These are phyloP conservation scores for Hoplodrina ambigua DNA, from an alignment of 2,888 invertebrate genomes.

Conservation along the genomic window DNA sequence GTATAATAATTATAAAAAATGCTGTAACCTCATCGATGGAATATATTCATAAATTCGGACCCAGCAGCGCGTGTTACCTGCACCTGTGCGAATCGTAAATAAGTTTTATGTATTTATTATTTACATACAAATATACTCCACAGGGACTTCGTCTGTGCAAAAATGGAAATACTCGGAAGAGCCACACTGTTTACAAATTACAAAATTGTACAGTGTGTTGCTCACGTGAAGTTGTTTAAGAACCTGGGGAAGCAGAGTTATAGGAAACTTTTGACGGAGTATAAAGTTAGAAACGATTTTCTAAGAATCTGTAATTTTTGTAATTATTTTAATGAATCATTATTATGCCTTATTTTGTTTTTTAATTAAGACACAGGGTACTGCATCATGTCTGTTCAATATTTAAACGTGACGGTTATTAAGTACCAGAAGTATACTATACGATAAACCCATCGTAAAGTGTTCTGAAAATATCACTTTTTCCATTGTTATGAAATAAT, in stretches of 20 bases:
- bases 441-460: neutral
- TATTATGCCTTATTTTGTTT: neutral
- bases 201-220: slow-evolving; percentile 34
- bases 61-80: slow-evolving; percentile 59
- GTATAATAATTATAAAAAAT: slow-evolving; percentile 43
- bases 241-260: slow-evolving; percentile 11
- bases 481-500: slow-evolving; percentile 1
- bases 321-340: slow-evolving; percentile 6
- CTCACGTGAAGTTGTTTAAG: slow-evolving; percentile 38
- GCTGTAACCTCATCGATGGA: slow-evolving; percentile 38
- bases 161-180: slow-evolving; percentile 55
- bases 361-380: slow-evolving; percentile 13
- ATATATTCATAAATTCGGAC: slow-evolving; percentile 73
- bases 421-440: neutral
- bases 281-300: neutral
- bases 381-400: neutral
- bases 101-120: slow-evolving; percentile 72
- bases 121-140: slow-evolving; percentile 66
- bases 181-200: slow-evolving; percentile 49
- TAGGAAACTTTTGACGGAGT: neutral
- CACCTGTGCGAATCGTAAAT: slow-evolving; percentile 74
- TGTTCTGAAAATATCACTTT: neutral
- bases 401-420: slow-evolving; percentile 1
- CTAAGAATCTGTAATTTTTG: slow-evolving; percentile 4
- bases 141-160: slow-evolving; percentile 40